Base-by-base conservation (phyloP, 2,888 invertebrate genomes). In the Trichopoda pennipes region DNA sequence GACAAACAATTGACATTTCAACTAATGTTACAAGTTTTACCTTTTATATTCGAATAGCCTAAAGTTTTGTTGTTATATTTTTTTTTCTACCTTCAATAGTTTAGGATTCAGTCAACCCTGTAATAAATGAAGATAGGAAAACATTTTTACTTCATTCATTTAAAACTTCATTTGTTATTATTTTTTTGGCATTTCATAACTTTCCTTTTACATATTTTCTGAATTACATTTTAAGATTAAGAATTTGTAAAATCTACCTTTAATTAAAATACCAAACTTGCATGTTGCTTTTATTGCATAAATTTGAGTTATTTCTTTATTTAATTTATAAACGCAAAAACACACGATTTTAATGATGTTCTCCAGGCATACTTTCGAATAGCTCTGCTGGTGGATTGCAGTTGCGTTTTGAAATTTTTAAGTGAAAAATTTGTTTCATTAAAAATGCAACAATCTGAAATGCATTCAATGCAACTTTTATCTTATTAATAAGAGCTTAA, bases 401-500 rank as follows among this genome's bases (percentile, higher is more conserved):
- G 72, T 66, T 78, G 70, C 81, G 78, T 78, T 82, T 73, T 51
- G 55, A 66, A 58, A 28, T 56, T 56, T 70, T 56, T 49, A 58
- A 61, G 49, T 49, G 21, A 63, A 68, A 70, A 74, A 70, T 78
- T 78, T 70, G 78, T 78, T 68, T 55, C 58, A 66, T 74, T 53
- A 74, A 78, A 69, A 78, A 77, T 68, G 53, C 68, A 77, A 68
- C 81, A 77, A 68, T 68, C 61, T 3, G 12, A 53, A 56, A 60
- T 53, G 10, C 0, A 73, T 28, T 61, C 60, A 19, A 8, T 9
- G 23, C 69, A 69, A 28, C 49, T 64, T 75, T 60, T 81, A 63
- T 49, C 73, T 72, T 63, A 72, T 66, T 82, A 78, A 81, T 81
- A 51, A 70, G 64, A 82, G 55, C 51, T 53, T 38, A 60, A 81